These are phyloP conservation scores for Adelphocoris suturalis DNA, from an alignment of 2,888 invertebrate species.

Conservation along the genomic window DNA sequence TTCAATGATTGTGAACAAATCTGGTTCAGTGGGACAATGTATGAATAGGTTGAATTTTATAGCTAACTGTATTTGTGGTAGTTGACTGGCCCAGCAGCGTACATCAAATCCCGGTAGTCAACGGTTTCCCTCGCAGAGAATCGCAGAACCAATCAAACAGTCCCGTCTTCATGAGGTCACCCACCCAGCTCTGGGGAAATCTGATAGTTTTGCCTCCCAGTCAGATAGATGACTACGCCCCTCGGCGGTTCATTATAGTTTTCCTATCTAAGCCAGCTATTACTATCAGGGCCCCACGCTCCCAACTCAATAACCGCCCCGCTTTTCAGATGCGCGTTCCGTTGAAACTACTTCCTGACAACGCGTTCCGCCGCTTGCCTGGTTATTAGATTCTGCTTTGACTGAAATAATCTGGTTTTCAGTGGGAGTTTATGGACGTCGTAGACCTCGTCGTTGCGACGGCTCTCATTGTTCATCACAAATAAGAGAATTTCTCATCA, in stretches of 20 bases:
- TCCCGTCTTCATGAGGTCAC: background rate
- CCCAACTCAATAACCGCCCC: background rate
- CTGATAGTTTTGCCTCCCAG: constrained; percentile 33
- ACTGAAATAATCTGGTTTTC: constrained; percentile 28
- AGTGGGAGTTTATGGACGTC: background rate
- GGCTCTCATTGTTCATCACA: background rate
- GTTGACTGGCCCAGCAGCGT: no score
- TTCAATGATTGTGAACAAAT: no score
- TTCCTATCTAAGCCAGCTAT: constrained; percentile 41
- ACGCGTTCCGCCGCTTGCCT: constrained; percentile 26
- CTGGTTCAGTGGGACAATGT: no score
- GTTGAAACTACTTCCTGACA: constrained; percentile 46
- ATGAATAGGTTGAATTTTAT: no score
- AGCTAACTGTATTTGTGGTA: no score
- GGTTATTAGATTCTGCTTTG: constrained; percentile 49
- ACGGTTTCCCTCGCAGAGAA: background rate
- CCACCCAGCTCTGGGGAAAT: constrained; percentile 46
- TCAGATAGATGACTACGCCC: constrained; percentile 8
- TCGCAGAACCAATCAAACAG: constrained; percentile 37
- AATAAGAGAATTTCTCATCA: background rate
- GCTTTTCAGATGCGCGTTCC: constrained; percentile 33
- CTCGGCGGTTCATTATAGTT: constrained; percentile 57
- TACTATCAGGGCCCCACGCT: background rate
- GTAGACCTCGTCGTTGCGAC: background rate
- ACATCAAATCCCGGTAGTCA: no score